Evolutionary conservation across 2,888 invertebrate species (phyloP), one percentile per base, ranked within the genome.

Genomic region (Erebia ligea): DNA sequence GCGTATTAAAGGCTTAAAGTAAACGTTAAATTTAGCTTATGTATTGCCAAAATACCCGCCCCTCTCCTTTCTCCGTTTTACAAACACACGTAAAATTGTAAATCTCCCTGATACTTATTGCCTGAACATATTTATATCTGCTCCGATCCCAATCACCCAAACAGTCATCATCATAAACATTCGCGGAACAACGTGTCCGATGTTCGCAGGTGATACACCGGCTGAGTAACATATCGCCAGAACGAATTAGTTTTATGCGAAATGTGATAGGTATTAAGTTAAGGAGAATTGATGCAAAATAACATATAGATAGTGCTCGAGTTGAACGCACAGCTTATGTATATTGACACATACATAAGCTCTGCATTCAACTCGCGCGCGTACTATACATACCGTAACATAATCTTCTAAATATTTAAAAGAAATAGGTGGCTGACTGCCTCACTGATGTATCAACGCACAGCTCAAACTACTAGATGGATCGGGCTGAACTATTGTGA

Each of bases 151-250:
- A 21, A 62, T 62, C 13, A 48, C 62, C 21, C 21, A 21, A 59
- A 59, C 59, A 62, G 48, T 62, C 62, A 62, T 62, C 45, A 48
- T 9, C 62, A 62, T 62, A 62, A 62, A 62, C 19, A 3, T 59
- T 61, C 61, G 11, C 15, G 45, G 45, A 45, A 48, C 42, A 45
- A 13, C 21, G 48, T 48, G 9, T 40, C 40, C n/a, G 48, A 48
- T 45, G 62, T 45, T 8, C 48, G 2, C 59, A 42, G 59, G 62
- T 62, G 62, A 62, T 62, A 48, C 62, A 48, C 45, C 8, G 21
- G 13, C 45, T 61, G 61, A 62, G 15, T 48, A 61, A 61, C 45
- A 15, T 9, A 8, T 62, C 62, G 2, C 45, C 9, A 4, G 15
- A 62, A 62, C 45, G 42, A 61, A 61, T 61, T 61, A 42, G 40